Base-by-base conservation (phyloP, 2,888 invertebrate species). In the Polydrusus pterygomalis region DNA sequence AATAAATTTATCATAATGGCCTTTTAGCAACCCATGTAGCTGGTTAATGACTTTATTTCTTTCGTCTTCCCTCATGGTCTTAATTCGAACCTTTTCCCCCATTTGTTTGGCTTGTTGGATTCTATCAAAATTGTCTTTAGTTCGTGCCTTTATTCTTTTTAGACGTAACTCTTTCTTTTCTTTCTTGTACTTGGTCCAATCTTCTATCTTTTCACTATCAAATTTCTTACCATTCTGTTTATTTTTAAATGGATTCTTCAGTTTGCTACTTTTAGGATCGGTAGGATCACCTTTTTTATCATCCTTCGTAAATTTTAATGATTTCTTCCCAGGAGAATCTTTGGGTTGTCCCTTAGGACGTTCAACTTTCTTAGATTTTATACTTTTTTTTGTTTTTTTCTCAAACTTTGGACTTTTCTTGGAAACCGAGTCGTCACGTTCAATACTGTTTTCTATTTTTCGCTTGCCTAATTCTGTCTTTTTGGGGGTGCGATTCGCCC, bases 101-200 rank as follows among this genome's bases (percentile, higher is more conserved):
- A 93, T 87, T 79, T 89, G 85, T 81, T 93, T 93, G 0, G 91
- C 91, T 83, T 90, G 87, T 0, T 88, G 83, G 1, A 90, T 87
- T 5, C 90, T 83, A 75, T 91, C 90, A 78, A 90, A 92, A 40
- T 79, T 78, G 56, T 80, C 80, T 0, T 89, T 85, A 0, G 89
- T 85, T 64, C 89, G 88, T 79, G 90, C 90, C 30, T 92, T 91
- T 84, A 92, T 93, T 20, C 93, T 89, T 64, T 94, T 90, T 18
- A 91, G 82, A 77, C 91, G 91, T 1, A 95, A 86, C 78, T 93
- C 91, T 82, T 94, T 95, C 83, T 93, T 94, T 76, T 94, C 91
- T 82, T 93, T 91, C 82, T 94, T 95, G 85, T 93, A 91, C 84
- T 93, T 92, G 11, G 90, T 88, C 95, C 95, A 95, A 83, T 93